Conservation (phyloP, 2,888 invertebrate genomes). For the Cyaniris semiargus region DNA sequence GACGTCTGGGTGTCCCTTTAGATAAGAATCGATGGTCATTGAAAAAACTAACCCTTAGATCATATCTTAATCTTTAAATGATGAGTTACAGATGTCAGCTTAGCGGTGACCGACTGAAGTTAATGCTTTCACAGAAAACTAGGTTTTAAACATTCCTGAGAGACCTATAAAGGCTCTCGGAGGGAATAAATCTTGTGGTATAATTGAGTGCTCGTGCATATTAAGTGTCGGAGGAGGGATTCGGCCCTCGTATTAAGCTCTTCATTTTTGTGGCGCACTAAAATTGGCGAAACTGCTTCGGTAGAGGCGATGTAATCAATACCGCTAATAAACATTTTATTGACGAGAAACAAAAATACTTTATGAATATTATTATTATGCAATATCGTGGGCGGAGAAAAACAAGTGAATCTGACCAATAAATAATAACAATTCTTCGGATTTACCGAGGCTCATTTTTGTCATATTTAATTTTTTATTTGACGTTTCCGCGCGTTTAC, state of each 20-base stretch:
- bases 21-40: slow-evolving; percentile 58
- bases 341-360: neutral
- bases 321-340: slow-evolving; percentile 10
- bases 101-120: slow-evolving; percentile 27
- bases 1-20: slow-evolving; percentile 55
- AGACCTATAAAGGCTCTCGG: neutral
- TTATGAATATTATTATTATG: slow-evolving; percentile 1
- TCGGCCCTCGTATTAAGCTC: neutral
- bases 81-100: slow-evolving; percentile 44
- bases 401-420: neutral
- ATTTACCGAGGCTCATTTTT: neutral
- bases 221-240: slow-evolving; percentile 1
- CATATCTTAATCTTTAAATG: slow-evolving; percentile 56
- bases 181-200: neutral
- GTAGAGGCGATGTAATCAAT: neutral
- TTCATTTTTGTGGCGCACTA: slow-evolving; percentile 7
- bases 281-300: neutral
- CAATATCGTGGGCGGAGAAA: slow-evolving; percentile 11
- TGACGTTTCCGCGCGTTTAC: neutral
- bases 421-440: slow-evolving; percentile 2
- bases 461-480: slow-evolving; percentile 18
- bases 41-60: slow-evolving; percentile 52
- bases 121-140: slow-evolving; percentile 2
- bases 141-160: neutral
- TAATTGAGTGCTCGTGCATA: neutral